A percentile compares a stretch with the other conserved stretches of the same genome.
Evolutionary conservation across 1,140 invertebrate species (phyloP).

Genomic region (Gerris buenoi): DNA sequence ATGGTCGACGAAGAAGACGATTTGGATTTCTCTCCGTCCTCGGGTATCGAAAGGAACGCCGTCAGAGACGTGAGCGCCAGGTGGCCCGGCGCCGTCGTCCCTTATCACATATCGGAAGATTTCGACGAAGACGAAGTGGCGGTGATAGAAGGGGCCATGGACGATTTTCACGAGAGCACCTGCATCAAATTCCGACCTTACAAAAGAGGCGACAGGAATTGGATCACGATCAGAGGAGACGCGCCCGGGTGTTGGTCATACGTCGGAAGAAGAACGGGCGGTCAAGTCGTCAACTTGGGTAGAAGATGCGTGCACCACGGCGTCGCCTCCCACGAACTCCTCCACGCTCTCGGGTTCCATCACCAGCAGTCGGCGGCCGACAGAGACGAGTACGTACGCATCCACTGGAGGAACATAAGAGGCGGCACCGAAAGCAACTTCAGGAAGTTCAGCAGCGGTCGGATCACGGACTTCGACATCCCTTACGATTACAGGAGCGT

Average conservation of each 20-base stretch:
- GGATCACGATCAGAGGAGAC: constrained; percentile 29
- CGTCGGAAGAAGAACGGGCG: constrained; percentile 37
- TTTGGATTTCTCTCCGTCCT: constrained; percentile 10
- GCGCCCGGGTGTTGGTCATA: constrained; percentile 36
- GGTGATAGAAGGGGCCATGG: constrained; percentile 32
- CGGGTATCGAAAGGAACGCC: constrained; percentile 35
- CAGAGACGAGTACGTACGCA: constrained; percentile 44
- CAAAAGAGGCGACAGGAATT: constrained; percentile 40
- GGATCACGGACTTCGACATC: constrained; percentile 19
- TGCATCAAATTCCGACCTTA: constrained; percentile 42
- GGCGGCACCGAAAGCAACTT: constrained; percentile 49
- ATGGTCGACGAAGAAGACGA: constrained; percentile 31
- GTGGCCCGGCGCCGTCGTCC: constrained; percentile 45
- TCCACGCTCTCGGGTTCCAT: constrained; percentile 49
- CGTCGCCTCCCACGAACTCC: constrained; percentile 44
- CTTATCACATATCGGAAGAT: constrained; percentile 45
- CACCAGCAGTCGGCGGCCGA: constrained; percentile 50
- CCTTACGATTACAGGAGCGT: constrained; percentile 61
- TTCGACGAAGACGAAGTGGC: constrained; percentile 37
- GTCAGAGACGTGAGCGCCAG: constrained; percentile 38
- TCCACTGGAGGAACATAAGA: constrained; percentile 46
- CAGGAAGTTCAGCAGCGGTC: constrained; percentile 38
- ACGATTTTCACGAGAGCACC: constrained; percentile 39
- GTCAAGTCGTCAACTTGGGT: constrained; percentile 41
- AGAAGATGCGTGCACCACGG: constrained; percentile 40